These are phyloP conservation scores for Serinus canaria DNA, from an alignment of 2,113 vertebrate species.

Conservation along the genomic window DNA sequence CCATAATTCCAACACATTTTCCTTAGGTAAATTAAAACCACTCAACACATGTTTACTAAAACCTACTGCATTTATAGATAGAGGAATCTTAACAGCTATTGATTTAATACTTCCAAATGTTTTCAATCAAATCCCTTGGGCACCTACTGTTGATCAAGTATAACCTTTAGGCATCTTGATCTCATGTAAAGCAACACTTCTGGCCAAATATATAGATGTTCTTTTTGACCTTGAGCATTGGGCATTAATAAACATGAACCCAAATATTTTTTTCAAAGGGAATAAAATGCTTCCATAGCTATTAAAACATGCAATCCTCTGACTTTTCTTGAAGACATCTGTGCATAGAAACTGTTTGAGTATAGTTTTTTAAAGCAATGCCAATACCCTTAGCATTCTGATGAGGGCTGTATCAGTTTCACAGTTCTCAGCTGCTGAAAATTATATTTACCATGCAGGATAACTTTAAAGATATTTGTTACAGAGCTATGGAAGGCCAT, in stretches of 20 bases:
- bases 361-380: background rate
- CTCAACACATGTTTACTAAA: conserved; percentile 15
- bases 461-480: background rate
- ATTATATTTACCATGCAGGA: background rate
- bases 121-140: background rate
- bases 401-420: background rate
- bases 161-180: background rate
- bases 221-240: background rate
- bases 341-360: background rate
- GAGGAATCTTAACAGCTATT: background rate
- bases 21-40: conserved; percentile 41
- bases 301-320: background rate
- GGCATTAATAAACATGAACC: background rate
- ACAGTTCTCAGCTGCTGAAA: background rate
- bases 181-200: background rate
- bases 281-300: background rate
- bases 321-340: background rate
- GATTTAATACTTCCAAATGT: conserved; percentile 20
- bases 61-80: background rate
- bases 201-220: background rate
- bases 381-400: background rate
- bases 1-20: background rate
- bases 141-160: background rate
- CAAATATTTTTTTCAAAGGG: background rate
- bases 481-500: background rate